Base-by-base conservation (phyloP, 2,113 vertebrate species). In the Solenodon paradoxus region DNA sequence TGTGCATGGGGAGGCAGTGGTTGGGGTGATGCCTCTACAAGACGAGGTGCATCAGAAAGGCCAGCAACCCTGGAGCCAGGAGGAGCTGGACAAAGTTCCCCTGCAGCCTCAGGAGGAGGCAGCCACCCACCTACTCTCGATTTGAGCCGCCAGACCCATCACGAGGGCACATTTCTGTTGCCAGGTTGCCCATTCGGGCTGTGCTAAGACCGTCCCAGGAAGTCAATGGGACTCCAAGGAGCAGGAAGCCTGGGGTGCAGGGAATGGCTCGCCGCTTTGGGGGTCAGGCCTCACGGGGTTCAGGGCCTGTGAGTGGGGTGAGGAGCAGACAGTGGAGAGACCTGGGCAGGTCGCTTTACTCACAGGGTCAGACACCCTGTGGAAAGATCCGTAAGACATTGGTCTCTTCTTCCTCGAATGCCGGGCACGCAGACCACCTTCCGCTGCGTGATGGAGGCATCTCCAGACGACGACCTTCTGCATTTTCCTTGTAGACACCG, bases 61-160 rank as follows among this genome's bases (percentile, higher is more conserved):
- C 19, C 35, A 28, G 19, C 17, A 51, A 47, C 15, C 3, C 0
- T n/a, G n/a, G n/a, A n/a, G 0, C 72, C 72, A 30, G 85, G 22
- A 10, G 13, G 61, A 59, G 42, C 51, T 19, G 42, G 51, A 15
- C 32, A 47, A 2, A 3, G 7, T 0, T 17, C 64, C 28, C 40
- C 13, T 4, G 9, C 57, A 38, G 3, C 53, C 61, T 45, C 15
- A 1, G 53, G 16, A 42, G 69, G 47, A 64, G 6, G 35, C 1
- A 1, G 6, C 1, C 4, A 28, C 3, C 0, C 5, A 0, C 8
- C 26, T 1, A 4, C 22, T 2, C 19, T 15, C 7, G 20, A 32
- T 40, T 9, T 9, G 0, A 1, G 40, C 24, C 47, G 66, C 22
- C 22, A 22, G 53, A 7, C 66, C n/a, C n/a, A n/a, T n/a, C n/a